Base-by-base conservation (phyloP, 2,113 vertebrate species). In the Sceloporus undulatus region DNA sequence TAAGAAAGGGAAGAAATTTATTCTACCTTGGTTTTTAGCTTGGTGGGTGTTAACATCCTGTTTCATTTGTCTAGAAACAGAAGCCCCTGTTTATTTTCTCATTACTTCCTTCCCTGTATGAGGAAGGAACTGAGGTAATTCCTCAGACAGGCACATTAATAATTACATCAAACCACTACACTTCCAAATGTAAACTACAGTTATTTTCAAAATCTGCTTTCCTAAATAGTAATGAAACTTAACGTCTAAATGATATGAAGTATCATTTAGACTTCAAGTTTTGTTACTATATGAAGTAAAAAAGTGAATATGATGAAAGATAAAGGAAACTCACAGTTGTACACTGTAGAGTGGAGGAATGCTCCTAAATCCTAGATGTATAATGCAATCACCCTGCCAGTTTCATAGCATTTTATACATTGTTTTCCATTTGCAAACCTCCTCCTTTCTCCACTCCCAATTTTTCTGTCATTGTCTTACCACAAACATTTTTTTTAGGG, bases 81-180 rank as follows among this genome's bases (percentile, higher is more conserved):
- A 89, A 88, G 84, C 77, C 75, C 88, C 89, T 84, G 52, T 90
- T 82, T 92, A 95, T 95, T 92, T 94, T 88, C 89, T 84, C 19
- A 91, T 62, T 76, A 89, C 77, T 94, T 95, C 92, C 94, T 94
- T 84, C 88, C 71, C 68, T 78, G 83, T 85, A 93, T 65, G 73
- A 95, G 96, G 93, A 96, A 96, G 96, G 95, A 95, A 95, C 93
- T 96, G 82, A 96, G 95, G 92, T 96, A 92, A 95, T 95, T 95
- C 92, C 89, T 86, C 93, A 88, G 73, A 92, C 6, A 95, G 93
- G 94, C 85, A 93, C 89, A 94, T 95, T 93, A 94, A 91, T 89
- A 95, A 95, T 95, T 71, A 93, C 90, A 92, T 59, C 89, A 91
- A 93, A 77, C 75, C 77, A 90, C 76, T 10, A 14, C 34, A 92